Percentiles rank a stretch among this genome's conserved stretches.
Conservation (phyloP, 2,797 vertebrate species). For the Champsocephalus esox region DNA sequence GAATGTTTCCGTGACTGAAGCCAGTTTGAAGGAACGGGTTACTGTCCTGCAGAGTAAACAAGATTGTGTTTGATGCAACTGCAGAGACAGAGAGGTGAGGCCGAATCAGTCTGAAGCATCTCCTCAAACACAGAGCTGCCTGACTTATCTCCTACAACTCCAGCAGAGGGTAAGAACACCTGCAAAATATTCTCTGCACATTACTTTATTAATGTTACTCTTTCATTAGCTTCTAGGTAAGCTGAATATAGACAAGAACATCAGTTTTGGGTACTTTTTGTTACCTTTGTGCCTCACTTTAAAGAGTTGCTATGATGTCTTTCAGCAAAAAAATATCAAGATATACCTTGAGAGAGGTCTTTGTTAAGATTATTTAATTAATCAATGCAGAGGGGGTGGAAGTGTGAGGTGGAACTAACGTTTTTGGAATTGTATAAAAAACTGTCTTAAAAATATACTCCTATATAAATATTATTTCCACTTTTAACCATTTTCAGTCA, state of each 20-base stretch:
- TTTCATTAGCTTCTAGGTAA: not conserved
- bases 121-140: not conserved
- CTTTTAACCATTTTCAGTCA: no score
- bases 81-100: not conserved
- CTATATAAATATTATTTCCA: no score
- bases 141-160: not conserved
- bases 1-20: constrained; percentile 37
- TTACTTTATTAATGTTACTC: not conserved
- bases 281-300: no score
- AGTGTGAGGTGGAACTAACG: no score
- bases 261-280: not conserved
- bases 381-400: no score
- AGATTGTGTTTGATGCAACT: not conserved
- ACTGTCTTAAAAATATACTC: no score
- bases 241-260: not conserved
- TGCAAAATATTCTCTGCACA: not conserved
- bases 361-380: no score
- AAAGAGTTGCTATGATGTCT: no score
- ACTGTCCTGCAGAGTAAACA: not conserved
- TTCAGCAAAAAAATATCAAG: no score
- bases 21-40: constrained; percentile 14
- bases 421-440: no score
- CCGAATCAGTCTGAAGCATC: not conserved
- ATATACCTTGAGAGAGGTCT: no score
- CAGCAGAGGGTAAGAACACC: constrained; percentile 29